phyloP scores from a whole-genome alignment of 2,797 vertebrate genomes.

The Platyrinchus mystaceus region DNA sequence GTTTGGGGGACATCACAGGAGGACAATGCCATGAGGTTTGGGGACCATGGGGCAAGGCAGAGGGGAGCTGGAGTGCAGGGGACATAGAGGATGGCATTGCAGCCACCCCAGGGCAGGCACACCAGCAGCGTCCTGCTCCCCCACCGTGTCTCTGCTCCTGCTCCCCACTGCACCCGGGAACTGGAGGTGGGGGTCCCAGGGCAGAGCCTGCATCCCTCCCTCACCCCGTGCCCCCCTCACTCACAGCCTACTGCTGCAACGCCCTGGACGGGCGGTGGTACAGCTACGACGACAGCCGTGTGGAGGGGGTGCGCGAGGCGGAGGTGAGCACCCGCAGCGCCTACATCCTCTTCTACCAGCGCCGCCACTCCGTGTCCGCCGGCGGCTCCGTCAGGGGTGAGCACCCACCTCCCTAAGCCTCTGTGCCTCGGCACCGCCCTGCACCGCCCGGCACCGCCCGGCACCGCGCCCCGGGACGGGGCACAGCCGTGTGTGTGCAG shows the following conservation, averaged over 20 bases:
- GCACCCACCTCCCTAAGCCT: neutral
- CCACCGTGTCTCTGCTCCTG: neutral
- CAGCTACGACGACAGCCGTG: conserved; percentile 90
- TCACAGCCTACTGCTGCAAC: conserved; percentile 90
- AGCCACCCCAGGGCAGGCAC: neutral
- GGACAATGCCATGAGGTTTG: too few species aligned
- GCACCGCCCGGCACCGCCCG: neutral
- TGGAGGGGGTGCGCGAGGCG: conserved; percentile 84
- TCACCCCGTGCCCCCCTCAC: neutral
- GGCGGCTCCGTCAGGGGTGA: conserved; percentile 85
- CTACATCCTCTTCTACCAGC: conserved; percentile 96
- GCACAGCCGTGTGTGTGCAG: too few species aligned
- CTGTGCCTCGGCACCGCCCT: accelerated
- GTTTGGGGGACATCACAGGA: too few species aligned
- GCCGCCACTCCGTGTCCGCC: conserved; percentile 84
- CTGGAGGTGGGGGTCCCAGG: too few species aligned
- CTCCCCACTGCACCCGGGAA: neutral
- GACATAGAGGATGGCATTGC: accelerated
- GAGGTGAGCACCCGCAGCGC: conserved; percentile 88
- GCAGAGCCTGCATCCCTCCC: conserved; percentile 67
- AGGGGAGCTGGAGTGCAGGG: neutral
- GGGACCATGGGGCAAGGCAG: neutral
- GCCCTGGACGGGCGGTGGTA: conserved; percentile 92
- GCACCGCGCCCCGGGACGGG: too few species aligned
- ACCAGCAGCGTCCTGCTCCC: neutral